Evolutionary conservation across 2,113 vertebrate species (phyloP), one percentile per base, ranked within the genome.

Genomic region (Catharus bicknelli): DNA sequence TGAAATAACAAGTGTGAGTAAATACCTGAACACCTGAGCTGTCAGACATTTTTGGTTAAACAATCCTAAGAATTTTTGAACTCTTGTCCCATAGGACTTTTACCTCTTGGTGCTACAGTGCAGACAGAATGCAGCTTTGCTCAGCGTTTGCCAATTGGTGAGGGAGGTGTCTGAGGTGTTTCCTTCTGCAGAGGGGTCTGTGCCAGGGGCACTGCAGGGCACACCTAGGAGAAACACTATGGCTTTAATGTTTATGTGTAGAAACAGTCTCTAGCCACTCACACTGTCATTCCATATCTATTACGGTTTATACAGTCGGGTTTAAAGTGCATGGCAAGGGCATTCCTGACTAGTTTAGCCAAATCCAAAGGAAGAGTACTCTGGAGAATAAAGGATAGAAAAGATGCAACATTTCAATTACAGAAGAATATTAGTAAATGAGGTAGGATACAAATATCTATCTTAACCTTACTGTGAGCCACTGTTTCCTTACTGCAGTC

Each of bases 171-270:
- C 64, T 53, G 83, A 88, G 73, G 48, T 64, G 84, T 95, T 92
- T 94, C 57, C 68, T 88, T 45, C 88, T 92, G 86, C 94, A 90
- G 86, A 92, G 57, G n/a, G 43, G 48, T 57, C 69, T 88, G 62
- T 55, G 48, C 30, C 76, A 83, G 64, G 32, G 57, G 27, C 50
- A 63, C 5, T 55, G 13, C 43, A 55, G 40, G 30, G 30, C 58
- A 66, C 29, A 15, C 45, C 8, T 29, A 7, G 16, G 21, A 47
- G 16, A 62, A 90, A 13, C 27, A 18, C 25, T 48, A 1, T 14
- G 36, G 21, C n/a, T 67, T 67, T 45, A 8, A 23, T 59, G 32
- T 57, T 73, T 51, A 1, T 10, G 0, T n/a, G 13, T 51, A 47
- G 32, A 38, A 87, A 34, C 4, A 7, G 11, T 5, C 14, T 84